Base-by-base conservation (phyloP, 1,140 invertebrate genomes). In the Drosophila takahashii region DNA sequence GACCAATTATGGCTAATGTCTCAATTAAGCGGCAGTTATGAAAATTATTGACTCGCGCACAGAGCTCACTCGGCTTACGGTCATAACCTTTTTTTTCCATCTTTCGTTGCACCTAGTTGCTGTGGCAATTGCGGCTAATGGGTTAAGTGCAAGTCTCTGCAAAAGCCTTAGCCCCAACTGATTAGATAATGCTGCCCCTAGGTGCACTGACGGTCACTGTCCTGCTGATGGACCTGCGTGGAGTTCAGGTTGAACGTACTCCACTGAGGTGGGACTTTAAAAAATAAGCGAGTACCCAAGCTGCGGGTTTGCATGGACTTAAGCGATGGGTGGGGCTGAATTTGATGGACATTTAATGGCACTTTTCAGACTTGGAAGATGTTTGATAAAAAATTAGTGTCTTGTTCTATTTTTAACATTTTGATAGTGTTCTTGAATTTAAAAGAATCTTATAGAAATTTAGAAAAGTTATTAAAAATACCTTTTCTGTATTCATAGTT, bases 11-110 rank as follows among this genome's bases (percentile, higher is more conserved):
- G 53, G 76, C 69, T 87, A 87, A 87, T 87, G 84, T 89, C 83
- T 87, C 83, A 87, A 87, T 87, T 87, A 87, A 64, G 76, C 64
- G 76, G 79, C 83, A 89, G 83, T 87, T 87, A 87, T 87, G 79
- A 87, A 87, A 87, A 87, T 87, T 89, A 87, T 87, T 87, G 83
- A 79, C 83, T 89, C 53, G 39, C 79, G 48, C 54, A 47, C 62
- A 27, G 32, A 57, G 50, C 26, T 29, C 6, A 58, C 57, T 42
- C 52, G 50, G 52, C 67, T 67, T 58, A 37, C 56, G 77, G 54
- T 39, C 29, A 59, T 77, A 66, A 75, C 72, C 59, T 44, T 53
- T 74, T 53, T 74, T 73, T 72, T 29, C 26, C 37, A 54, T 8
- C 42, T 50, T 51, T 39, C 26, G 65, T 59, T 50, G 45, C 65